Percentiles rank a stretch among this genome's conserved stretches.
These are phyloP conservation scores for Argyresthia albistria DNA, from an alignment of 2,888 invertebrate genomes.

Conservation along the genomic window DNA sequence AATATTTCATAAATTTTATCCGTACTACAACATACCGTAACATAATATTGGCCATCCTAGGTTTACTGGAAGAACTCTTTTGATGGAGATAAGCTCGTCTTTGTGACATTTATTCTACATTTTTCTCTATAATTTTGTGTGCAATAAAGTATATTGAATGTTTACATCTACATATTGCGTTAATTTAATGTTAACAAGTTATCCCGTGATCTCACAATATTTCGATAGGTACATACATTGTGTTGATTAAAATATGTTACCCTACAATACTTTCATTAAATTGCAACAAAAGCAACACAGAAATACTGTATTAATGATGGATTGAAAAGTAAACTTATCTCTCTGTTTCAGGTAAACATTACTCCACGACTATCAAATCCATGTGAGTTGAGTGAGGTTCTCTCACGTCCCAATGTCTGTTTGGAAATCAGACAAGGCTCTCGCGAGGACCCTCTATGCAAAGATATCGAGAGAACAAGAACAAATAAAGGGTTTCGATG, in stretches of 20 bases:
- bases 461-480: neutral
- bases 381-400: neutral
- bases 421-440: neutral
- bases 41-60: too few relatives aligned
- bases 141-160: too few relatives aligned
- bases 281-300: neutral
- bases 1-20: too few relatives aligned
- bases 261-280: neutral
- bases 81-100: too few relatives aligned
- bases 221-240: neutral
- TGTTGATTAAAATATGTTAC: neutral
- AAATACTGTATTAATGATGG: neutral
- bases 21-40: too few relatives aligned
- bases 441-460: neutral
- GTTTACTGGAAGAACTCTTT: too few relatives aligned
- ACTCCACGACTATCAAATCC: neutral
- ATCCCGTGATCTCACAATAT: too few relatives aligned
- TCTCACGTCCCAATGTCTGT: neutral
- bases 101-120: too few relatives aligned
- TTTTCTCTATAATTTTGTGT: too few relatives aligned
- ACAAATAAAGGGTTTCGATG: neutral
- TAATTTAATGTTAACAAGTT: too few relatives aligned
- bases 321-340: neutral
- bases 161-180: too few relatives aligned
- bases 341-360: neutral